These are phyloP conservation scores for Nephrocerus scutellatus DNA, from an alignment of 2,888 invertebrate genomes.

Conservation along the genomic window DNA sequence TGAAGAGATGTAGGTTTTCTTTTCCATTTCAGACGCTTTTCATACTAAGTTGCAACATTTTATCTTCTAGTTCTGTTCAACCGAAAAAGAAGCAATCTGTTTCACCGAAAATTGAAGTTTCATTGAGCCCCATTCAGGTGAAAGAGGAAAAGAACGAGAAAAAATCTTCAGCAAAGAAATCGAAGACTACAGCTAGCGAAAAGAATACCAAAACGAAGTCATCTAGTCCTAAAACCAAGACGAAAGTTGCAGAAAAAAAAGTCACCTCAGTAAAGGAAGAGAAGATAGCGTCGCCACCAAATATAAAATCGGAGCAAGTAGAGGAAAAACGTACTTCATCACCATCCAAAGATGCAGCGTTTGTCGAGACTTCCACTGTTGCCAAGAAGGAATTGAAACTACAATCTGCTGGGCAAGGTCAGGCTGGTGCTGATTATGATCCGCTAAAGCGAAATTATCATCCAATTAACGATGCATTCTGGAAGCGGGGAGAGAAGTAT, in stretches of 20 bases:
- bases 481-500: slow-evolving; percentile 67
- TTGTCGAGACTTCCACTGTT: too few relatives aligned
- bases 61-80: too few relatives aligned
- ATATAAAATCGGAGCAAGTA: slow-evolving; percentile 15
- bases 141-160: too few relatives aligned
- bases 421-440: slow-evolving; percentile 54
- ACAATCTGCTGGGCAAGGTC: slow-evolving; percentile 27
- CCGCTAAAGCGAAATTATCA: slow-evolving; percentile 69
- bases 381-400: slow-evolving; percentile 25
- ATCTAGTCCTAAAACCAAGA: slow-evolving; percentile 2
- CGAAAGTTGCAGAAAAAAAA: slow-evolving; percentile 10
- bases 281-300: slow-evolving; percentile 8
- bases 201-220: too few relatives aligned
- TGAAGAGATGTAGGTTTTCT: slow-evolving; percentile 17
- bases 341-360: background rate
- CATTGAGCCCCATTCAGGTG: too few relatives aligned
- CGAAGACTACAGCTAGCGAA: slow-evolving; percentile 7
- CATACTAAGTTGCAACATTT: too few relatives aligned
- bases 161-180: slow-evolving; percentile 1
- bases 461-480: slow-evolving; percentile 75
- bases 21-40: too few relatives aligned
- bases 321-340: slow-evolving; percentile 6
- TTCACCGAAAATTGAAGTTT: too few relatives aligned
- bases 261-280: background rate
- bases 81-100: too few relatives aligned